phyloP scores from a whole-genome alignment of 2,113 vertebrate species.

The Engraulis encrasicolus region DNA sequence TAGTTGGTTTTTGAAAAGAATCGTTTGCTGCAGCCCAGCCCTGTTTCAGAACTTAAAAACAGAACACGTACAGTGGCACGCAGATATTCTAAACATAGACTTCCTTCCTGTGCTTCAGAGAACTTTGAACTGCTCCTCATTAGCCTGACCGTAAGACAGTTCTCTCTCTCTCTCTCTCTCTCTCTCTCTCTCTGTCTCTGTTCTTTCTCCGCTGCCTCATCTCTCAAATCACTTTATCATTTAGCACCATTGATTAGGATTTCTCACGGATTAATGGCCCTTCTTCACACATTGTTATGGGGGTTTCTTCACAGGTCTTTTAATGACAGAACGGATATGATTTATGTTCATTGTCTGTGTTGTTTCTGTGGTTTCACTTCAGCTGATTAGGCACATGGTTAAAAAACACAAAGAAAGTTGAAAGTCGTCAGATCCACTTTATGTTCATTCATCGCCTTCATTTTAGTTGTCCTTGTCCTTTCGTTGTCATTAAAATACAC shows the following conservation, averaged over 20 bases:
- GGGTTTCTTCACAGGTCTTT: constrained; percentile 25
- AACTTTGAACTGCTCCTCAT: background rate
- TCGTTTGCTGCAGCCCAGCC: too few relatives aligned
- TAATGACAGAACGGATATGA: background rate
- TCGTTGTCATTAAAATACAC: too few relatives aligned
- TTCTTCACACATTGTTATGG: constrained; percentile 31
- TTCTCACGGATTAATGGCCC: background rate
- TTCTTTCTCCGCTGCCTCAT: too few relatives aligned
- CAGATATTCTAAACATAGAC: background rate
- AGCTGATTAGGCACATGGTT: background rate
- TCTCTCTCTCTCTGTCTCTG: background rate
- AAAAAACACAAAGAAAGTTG: constrained; percentile 6
- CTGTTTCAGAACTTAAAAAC: too few relatives aligned
- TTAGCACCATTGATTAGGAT: constrained; percentile 36
- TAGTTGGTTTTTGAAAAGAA: too few relatives aligned
- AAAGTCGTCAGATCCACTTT: background rate
- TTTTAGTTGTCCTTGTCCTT: background rate
- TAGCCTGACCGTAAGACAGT: background rate
- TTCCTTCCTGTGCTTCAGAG: background rate
- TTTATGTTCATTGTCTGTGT: background rate
- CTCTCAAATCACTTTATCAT: background rate
- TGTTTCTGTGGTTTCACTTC: background rate
- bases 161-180: background rate
- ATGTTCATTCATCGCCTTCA: background rate
- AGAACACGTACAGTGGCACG: background rate